Base-by-base conservation (phyloP, 2,888 invertebrate species). In the Drosophila hawaiiensis region DNA sequence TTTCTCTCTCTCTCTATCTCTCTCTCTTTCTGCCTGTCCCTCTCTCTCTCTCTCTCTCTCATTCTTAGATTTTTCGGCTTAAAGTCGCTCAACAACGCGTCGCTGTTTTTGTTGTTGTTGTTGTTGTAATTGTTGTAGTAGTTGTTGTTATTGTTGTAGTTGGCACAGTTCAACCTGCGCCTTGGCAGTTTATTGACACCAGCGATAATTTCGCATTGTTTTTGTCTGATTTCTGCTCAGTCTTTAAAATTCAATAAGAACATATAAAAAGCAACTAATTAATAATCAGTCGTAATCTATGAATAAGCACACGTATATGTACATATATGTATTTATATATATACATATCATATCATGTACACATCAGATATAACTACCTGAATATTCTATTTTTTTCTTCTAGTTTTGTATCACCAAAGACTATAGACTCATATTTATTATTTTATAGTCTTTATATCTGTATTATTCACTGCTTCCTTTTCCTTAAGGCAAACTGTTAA, bases 161-260 rank as follows among this genome's bases (percentile, higher is more conserved):
- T 68, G 77, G 28, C 70, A 53, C 76, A 76, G 77, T 77, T 69
- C 73, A 77, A 68, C 37, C 63, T 65, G 62, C 47, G 47, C 47
- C 47, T 68, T 22, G 62, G 31, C 88, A 84, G 83, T 83, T 88
- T 84, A 80, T 84, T 88, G 88, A 88, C 83, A 74, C 71, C 33
- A 19, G 85, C 80, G 85, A 84, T 88, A 72, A 88, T 77, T 77
- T 80, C 29, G 56, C 37, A 67, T 55, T 66, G 41, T 53, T 65
- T 66, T 41, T 53, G 25, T 67, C 33, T 35, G 25, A 33, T 28
- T 50, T 60, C 49, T n/a, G 60, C 60, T 59, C 31, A 6, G 64
- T 16, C 39, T 50, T 41, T 50, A 10, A 28, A 19, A 29, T 16
- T 25, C 47, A 47, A 25, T 25, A 16, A 47, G 22, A 16, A 25